phyloP scores from a whole-genome alignment of 2,797 vertebrate species.

The Helarctos malayanus region DNA sequence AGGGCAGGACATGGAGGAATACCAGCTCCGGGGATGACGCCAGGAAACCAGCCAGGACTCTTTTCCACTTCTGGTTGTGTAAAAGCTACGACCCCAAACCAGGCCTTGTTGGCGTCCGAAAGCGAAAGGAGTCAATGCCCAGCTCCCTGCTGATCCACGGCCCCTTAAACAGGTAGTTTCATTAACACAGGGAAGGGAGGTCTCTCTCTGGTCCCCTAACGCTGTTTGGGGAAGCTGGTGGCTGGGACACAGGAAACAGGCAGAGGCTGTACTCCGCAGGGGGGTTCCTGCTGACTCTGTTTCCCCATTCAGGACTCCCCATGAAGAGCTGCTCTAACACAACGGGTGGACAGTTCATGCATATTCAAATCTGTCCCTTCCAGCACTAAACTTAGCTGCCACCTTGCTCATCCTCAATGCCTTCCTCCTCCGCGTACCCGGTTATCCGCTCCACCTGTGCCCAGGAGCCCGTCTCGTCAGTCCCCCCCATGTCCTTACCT shows the following conservation, averaged over 20 bases:
- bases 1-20: background rate
- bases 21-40: background rate
- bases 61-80: background rate
- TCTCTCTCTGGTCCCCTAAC: background rate
- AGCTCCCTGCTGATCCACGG: background rate
- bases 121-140: background rate
- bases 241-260: background rate
- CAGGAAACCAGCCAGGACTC: accelerated
- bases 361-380: constrained; percentile 51
- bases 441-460: constrained; percentile 32
- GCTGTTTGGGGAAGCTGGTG: background rate
- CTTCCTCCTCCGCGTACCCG: background rate
- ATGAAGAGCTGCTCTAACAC: background rate
- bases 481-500: background rate
- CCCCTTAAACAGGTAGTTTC: background rate
- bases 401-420: constrained; percentile 45
- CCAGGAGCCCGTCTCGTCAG: background rate
- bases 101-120: background rate
- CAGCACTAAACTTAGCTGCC: constrained; percentile 67
- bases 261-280: background rate
- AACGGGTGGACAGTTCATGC: constrained; percentile 38
- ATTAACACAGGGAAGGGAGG: background rate
- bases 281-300: background rate
- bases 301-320: constrained; percentile 26
- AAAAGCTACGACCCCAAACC: background rate